Base-by-base conservation (phyloP, 2,113 vertebrate species). In the Felis chaus region DNA sequence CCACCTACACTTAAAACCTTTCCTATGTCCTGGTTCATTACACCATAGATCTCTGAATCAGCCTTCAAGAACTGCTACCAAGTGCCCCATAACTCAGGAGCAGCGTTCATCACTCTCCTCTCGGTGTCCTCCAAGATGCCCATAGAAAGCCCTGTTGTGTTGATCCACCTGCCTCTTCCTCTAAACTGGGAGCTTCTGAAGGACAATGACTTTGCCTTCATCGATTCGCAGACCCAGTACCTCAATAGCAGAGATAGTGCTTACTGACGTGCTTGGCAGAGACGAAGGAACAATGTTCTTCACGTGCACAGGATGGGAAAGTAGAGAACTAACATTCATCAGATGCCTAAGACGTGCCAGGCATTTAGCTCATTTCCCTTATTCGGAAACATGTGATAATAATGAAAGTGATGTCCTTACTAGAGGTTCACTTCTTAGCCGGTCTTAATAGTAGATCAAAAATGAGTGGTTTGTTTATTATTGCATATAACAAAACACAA, bases 101-200 rank as follows among this genome's bases (percentile, higher is more conserved):
- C 33, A 31, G 7, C 11, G 1, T 25, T 13, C 39, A 29, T 11
- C 9, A 12, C 39, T 13, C 23, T 92, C 55, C 36, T 25, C 25
- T 39, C 65, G 4, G 25, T 27, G 53, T 5, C 16, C 15, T 1
- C 0, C 16, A 10, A 15, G 5, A 41, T 9, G 2, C 21, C 33
- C 29, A 18, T 36, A 10, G 82, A n/a, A 82, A 39, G 45, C 12
- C 36, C 5, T 68, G 61, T 39, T 48, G 1, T 53, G 7, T 12
- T 53, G 68, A 48, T 27, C 27, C 18, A 0, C 27, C 61, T 69
- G 5, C 33, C 53, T 89, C 63, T 39, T 39, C 29, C 71, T 89
- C 36, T 61, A 39, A 39, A 23, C 36, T 57, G 45, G 66, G 48
- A 86, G 45, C 53, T 81, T 81, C 65, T 50, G 23, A 71, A 53